These are phyloP conservation scores for Asarcornis scutulata DNA, from an alignment of 2,113 vertebrate genomes.

Conservation along the genomic window DNA sequence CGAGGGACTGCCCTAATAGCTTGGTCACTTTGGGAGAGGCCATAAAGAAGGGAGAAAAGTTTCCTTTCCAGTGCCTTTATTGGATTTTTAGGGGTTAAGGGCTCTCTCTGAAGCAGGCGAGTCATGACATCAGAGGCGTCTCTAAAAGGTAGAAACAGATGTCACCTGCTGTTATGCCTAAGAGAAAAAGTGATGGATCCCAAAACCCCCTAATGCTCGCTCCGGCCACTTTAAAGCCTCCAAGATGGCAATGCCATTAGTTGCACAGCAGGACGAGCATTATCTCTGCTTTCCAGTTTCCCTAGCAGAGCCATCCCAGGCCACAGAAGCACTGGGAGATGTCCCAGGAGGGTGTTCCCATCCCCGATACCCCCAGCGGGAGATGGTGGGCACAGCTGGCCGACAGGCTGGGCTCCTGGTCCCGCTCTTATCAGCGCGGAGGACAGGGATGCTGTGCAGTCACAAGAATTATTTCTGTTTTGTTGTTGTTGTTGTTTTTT, in stretches of 20 bases:
- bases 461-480: neutral
- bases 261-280: neutral
- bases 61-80: neutral
- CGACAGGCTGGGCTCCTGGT: accelerated
- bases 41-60: neutral
- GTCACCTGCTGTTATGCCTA: neutral
- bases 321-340: neutral
- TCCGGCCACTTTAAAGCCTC: neutral
- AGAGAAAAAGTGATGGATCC: neutral
- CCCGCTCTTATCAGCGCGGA: accelerated
- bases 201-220: neutral
- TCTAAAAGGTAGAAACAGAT: neutral
- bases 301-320: neutral
- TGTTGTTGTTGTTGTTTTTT: neutral
- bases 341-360: neutral
- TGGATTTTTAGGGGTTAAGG: neutral
- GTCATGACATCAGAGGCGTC: neutral
- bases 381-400: neutral
- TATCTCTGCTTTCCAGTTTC: neutral
- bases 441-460: neutral
- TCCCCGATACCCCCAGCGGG: neutral
- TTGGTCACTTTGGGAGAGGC: neutral
- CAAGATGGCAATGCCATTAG: neutral
- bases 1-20: accelerated
- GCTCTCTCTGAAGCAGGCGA: neutral